Percentiles rank a stretch among this genome's conserved stretches.
Evolutionary conservation across 2,888 invertebrate species (phyloP).

Genomic region (Folsomia candida): DNA sequence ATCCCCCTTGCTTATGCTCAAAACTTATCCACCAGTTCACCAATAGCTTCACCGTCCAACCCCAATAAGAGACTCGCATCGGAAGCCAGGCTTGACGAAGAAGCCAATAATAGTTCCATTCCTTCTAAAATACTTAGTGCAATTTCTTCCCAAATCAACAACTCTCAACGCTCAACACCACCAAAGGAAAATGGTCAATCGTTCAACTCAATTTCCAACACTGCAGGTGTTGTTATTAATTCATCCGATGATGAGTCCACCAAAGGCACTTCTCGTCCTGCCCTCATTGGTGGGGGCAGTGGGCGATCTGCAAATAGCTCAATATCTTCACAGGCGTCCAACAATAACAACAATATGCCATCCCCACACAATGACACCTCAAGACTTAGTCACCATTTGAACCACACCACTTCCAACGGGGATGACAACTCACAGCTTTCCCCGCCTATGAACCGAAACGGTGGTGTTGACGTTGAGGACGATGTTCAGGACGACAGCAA

Average conservation of each 20-base stretch:
- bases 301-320: conserved; percentile 10
- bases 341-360: not conserved
- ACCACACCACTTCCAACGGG: not conserved
- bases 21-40: not conserved
- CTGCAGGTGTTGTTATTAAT: not conserved
- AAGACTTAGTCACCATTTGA: not conserved
- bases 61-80: not conserved
- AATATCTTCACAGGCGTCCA: conserved; percentile 1
- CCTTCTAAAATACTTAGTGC: not conserved
- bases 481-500: conserved; percentile 27
- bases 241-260: conserved; percentile 1
- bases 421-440: conserved; percentile 3
- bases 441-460: not conserved
- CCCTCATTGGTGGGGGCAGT: not conserved
- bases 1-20: not conserved
- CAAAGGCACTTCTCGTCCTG: conserved; percentile 1
- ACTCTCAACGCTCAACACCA: not conserved
- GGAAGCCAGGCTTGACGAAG: not conserved
- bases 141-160: not conserved
- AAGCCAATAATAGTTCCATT: not conserved
- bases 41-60: not conserved
- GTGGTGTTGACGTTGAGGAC: not conserved
- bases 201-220: too few relatives aligned
- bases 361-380: not conserved
- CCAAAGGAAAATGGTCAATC: conserved; percentile 1